phyloP scores from a whole-genome alignment of 2,113 vertebrate species.

The Perccottus glenii region DNA sequence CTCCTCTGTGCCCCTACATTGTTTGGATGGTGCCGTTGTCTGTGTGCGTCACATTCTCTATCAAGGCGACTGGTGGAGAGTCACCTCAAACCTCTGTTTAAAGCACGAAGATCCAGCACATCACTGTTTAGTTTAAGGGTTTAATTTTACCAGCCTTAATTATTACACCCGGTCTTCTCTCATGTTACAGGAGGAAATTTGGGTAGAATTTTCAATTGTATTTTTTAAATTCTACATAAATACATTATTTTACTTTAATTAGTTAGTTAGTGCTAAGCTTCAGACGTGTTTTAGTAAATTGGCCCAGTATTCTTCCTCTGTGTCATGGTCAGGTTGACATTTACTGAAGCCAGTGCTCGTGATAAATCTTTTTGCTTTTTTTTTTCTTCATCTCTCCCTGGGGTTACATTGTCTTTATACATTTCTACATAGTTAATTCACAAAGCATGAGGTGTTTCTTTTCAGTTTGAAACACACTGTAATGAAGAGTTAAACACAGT shows the following conservation, averaged over 20 bases:
- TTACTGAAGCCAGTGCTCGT: not conserved
- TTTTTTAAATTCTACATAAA: too few relatives aligned
- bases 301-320: not conserved
- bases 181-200: not conserved
- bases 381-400: not conserved
- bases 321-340: conserved; percentile 4
- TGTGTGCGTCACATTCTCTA: conserved; percentile 46
- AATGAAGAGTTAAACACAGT: not conserved
- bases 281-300: conserved; percentile 3
- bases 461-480: not conserved
- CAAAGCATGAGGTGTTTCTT: not conserved
- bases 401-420: conserved; percentile 2
- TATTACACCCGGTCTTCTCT: not conserved
- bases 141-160: not conserved
- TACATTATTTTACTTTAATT: too few relatives aligned
- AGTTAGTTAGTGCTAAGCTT: not conserved
- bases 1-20: conserved; percentile 49
- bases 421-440: not conserved
- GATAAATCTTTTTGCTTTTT: conserved; percentile 2
- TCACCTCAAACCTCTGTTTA: conserved; percentile 40
- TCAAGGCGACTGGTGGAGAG: conserved; percentile 40
- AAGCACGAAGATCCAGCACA: conserved; percentile 1
- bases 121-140: not conserved
- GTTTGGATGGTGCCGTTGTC: conserved; percentile 45
- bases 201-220: not conserved